Percentiles rank a stretch among this genome's conserved stretches.
phyloP scores from a whole-genome alignment of 2,888 invertebrate species.

The Lasiommata megera region DNA sequence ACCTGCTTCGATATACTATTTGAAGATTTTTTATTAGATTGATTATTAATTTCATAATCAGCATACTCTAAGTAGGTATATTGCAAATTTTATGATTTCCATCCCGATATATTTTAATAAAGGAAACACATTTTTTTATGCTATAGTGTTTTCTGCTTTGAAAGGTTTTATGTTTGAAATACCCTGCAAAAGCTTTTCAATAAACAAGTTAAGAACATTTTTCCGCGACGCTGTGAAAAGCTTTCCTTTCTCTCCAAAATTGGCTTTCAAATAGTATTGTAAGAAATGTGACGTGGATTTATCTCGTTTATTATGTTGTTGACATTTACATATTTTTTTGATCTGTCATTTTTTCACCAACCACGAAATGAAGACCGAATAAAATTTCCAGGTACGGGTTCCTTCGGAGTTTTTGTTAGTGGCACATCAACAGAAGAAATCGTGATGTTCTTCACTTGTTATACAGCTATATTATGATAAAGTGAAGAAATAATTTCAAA shows the following conservation, averaged over 20 bases:
- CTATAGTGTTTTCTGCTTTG: not conserved
- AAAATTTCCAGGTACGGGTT: no score
- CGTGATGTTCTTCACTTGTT: no score
- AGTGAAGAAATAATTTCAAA: no score
- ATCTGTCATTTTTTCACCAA: not conserved
- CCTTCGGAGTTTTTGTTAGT: no score
- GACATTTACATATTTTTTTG: not conserved
- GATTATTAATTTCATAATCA: no score
- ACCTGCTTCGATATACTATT: no score
- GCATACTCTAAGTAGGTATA: no score
- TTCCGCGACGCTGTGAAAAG: constrained; percentile 1
- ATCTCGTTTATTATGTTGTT: not conserved
- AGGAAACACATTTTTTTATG: not conserved
- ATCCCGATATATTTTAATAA: no score
- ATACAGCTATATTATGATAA: no score
- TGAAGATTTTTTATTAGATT: no score
- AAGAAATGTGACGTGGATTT: not conserved
- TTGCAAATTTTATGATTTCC: no score
- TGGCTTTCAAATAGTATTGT: constrained; percentile 12
- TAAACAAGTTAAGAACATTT: constrained; percentile 6
- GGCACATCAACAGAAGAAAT: no score
- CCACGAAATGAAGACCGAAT: not conserved
- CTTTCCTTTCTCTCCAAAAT: constrained; percentile 10
- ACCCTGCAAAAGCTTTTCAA: constrained; percentile 10
- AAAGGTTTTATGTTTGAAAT: constrained; percentile 2